These are phyloP conservation scores for Podotricha telesiphe DNA, from an alignment of 2,888 invertebrate species.

Conservation along the genomic window DNA sequence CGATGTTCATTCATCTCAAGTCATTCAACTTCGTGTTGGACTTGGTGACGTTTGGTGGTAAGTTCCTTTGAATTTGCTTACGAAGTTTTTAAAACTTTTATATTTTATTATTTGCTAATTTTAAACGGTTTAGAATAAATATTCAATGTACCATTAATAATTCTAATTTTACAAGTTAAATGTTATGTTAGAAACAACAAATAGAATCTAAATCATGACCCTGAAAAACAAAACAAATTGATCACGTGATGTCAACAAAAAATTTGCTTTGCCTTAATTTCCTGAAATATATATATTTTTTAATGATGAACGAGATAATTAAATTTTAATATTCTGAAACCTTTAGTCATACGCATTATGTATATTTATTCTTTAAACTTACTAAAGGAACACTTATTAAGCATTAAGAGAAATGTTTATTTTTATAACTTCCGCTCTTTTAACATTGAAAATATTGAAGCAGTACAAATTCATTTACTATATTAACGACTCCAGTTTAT, in stretches of 20 bases:
- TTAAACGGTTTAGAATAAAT: not conserved
- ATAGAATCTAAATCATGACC: slow-evolving; percentile 55
- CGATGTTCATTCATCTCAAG: slow-evolving; percentile 43
- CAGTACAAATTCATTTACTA: slow-evolving; percentile 7
- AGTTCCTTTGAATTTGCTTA: slow-evolving; percentile 34
- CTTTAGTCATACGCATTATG: not conserved
- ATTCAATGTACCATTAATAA: not conserved
- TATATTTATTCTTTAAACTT: not conserved
- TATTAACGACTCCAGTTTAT: not conserved
- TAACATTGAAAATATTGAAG: slow-evolving; percentile 9
- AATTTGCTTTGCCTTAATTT: slow-evolving; percentile 30
- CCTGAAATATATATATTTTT: not conserved
- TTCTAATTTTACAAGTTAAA: not conserved
- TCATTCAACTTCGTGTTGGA: slow-evolving; percentile 43
- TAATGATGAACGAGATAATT: not conserved
- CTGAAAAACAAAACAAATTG: slow-evolving; percentile 54
- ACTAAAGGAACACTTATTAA: not conserved
- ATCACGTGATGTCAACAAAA: slow-evolving; percentile 63
- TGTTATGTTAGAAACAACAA: slow-evolving; percentile 17
- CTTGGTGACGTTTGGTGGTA: slow-evolving; percentile 44
- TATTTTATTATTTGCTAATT: not conserved
- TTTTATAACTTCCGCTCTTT: slow-evolving; percentile 13
- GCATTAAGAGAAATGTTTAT: slow-evolving; percentile 24
- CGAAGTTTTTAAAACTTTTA: slow-evolving; percentile 31
- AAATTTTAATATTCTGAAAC: not conserved